Evolutionary conservation across 1,140 invertebrate species (phyloP).

Genomic region (Eriosoma lanigerum): DNA sequence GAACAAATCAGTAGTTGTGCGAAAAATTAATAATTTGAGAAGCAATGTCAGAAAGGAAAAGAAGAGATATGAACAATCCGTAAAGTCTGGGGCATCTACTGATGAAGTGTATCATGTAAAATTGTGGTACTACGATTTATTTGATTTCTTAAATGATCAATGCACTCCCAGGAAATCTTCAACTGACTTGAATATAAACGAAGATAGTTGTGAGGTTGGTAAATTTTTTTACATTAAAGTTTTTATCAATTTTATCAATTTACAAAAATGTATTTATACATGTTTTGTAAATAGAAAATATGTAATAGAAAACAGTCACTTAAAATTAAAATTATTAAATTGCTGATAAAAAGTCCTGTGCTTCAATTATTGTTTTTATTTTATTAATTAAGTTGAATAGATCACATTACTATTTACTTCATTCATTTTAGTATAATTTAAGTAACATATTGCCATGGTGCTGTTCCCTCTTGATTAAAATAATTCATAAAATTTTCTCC

Average conservation of each 20-base stretch:
- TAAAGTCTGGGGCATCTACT: conserved; percentile 55
- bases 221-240: conserved; percentile 25
- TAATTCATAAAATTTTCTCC: conserved; percentile 53
- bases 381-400: conserved; percentile 3
- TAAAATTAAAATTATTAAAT: too few species aligned
- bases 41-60: conserved; percentile 56
- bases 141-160: conserved; percentile 56
- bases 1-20: conserved; percentile 54
- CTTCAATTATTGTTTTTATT: conserved; percentile 8
- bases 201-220: conserved; percentile 37
- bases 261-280: too few species aligned
- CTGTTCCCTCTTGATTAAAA: conserved; percentile 52
- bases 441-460: conserved; percentile 54
- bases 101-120: conserved; percentile 55
- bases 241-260: conserved; percentile 16
- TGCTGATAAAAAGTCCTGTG: too few species aligned
- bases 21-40: conserved; percentile 57
- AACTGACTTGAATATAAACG: conserved; percentile 46
- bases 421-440: conserved; percentile 12
- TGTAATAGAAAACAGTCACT: too few species aligned
- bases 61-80: conserved; percentile 55
- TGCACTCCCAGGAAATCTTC: conserved; percentile 11
- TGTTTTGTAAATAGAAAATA: too few species aligned
- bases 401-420: conserved; percentile 26
- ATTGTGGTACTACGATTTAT: conserved; percentile 57